Evolutionary conservation across 2,113 vertebrate genomes (phyloP).

Genomic region (Furnarius figulus): DNA sequence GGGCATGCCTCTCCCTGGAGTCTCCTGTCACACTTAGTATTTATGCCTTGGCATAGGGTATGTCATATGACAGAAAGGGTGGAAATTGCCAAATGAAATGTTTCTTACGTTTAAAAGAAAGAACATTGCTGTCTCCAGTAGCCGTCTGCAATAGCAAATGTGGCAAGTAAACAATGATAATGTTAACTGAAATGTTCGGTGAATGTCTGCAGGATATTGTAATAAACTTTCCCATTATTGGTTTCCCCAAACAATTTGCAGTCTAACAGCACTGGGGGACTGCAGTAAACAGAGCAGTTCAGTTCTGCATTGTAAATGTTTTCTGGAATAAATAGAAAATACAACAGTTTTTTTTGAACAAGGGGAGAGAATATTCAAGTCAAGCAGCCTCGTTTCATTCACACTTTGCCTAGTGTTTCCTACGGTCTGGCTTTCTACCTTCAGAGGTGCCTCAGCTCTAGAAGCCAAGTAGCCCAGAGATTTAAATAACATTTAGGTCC

Average conservation of each 20-base stretch:
- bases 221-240: conserved; percentile 5
- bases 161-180: not conserved
- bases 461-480: not conserved
- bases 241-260: conserved; percentile 14
- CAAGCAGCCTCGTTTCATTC: not conserved
- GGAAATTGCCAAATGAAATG: not conserved
- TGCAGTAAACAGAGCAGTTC: not conserved
- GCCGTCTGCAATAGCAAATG: not conserved
- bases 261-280: not conserved
- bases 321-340: not conserved
- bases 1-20: not conserved
- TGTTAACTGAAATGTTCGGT: not conserved
- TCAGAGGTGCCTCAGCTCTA: not conserved
- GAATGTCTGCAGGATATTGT: not conserved
- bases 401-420: not conserved
- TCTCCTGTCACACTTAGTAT: not conserved
- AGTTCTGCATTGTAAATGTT: not conserved
- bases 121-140: not conserved
- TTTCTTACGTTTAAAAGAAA: not conserved
- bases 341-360: not conserved
- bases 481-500: not conserved
- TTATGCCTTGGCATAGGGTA: not conserved
- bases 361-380: not conserved
- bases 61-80: not conserved
- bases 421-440: not conserved